These are phyloP conservation scores for Oxycera nigricornis DNA, from an alignment of 2,888 invertebrate species.

Conservation along the genomic window DNA sequence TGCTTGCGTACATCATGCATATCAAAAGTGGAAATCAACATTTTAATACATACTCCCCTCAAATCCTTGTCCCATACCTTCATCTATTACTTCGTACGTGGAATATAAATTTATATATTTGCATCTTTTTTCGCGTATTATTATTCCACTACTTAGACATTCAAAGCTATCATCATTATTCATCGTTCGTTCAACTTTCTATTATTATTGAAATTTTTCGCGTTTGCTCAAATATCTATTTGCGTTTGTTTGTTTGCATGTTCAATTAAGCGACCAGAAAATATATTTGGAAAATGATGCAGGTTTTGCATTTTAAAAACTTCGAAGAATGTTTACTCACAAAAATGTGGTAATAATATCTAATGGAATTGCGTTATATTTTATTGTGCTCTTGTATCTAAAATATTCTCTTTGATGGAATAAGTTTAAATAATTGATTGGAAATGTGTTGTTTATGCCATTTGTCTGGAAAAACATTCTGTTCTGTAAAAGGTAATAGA, in stretches of 20 bases:
- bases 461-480: too few relatives aligned
- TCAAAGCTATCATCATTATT: constrained; percentile 23
- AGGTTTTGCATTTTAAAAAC: too few relatives aligned
- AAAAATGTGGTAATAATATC: too few relatives aligned
- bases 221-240: not conserved
- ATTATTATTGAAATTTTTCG: constrained; percentile 35
- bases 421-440: too few relatives aligned
- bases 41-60: not conserved
- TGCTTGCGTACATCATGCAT: not conserved
- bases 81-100: constrained; percentile 6
- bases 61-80: not conserved
- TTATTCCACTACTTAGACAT: constrained; percentile 3
- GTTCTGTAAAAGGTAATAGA: too few relatives aligned
- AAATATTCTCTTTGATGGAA: too few relatives aligned
- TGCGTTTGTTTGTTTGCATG: not conserved
- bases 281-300: too few relatives aligned
- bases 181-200: constrained; percentile 39
- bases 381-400: too few relatives aligned
- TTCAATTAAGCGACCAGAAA: not conserved
- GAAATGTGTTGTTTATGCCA: too few relatives aligned
- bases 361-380: too few relatives aligned
- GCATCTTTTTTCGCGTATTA: not conserved
- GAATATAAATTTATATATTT: not conserved
- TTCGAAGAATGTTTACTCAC: too few relatives aligned
- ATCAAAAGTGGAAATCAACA: not conserved